phyloP scores from a whole-genome alignment of 2,888 invertebrate genomes.

The Lycophotia porphyrea region DNA sequence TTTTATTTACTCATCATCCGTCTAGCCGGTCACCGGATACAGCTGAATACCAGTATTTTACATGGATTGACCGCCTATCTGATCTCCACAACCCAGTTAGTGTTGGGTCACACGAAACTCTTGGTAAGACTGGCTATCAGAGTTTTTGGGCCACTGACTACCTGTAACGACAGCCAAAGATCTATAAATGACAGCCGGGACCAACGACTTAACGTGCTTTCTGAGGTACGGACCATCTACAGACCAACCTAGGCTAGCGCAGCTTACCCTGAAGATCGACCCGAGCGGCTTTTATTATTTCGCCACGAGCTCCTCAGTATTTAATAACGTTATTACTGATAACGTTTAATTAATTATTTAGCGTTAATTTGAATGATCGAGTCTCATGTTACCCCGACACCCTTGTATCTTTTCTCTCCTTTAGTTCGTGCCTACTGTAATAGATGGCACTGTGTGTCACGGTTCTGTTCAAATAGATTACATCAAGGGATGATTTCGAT shows the following conservation, averaged over 20 bases:
- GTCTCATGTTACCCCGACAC: background rate
- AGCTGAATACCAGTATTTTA: too few relatives aligned
- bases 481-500: background rate
- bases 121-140: too few relatives aligned
- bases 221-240: background rate
- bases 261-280: background rate
- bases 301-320: background rate
- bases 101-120: too few relatives aligned
- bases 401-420: slow-evolving; percentile 19
- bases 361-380: background rate
- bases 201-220: too few relatives aligned
- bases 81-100: too few relatives aligned
- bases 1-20: too few relatives aligned
- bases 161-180: too few relatives aligned
- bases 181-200: too few relatives aligned
- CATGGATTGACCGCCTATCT: too few relatives aligned
- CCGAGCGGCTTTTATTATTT: background rate
- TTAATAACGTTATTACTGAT: background rate
- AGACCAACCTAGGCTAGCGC: background rate
- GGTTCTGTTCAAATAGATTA: background rate
- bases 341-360: background rate
- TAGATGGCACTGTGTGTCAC: slow-evolving; percentile 47
- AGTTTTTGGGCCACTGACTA: too few relatives aligned
- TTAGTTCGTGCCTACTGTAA: slow-evolving; percentile 32
- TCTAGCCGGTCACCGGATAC: too few relatives aligned